Evolutionary conservation across 2,888 invertebrate species (phyloP).

Genomic region (Torymus texanus): DNA sequence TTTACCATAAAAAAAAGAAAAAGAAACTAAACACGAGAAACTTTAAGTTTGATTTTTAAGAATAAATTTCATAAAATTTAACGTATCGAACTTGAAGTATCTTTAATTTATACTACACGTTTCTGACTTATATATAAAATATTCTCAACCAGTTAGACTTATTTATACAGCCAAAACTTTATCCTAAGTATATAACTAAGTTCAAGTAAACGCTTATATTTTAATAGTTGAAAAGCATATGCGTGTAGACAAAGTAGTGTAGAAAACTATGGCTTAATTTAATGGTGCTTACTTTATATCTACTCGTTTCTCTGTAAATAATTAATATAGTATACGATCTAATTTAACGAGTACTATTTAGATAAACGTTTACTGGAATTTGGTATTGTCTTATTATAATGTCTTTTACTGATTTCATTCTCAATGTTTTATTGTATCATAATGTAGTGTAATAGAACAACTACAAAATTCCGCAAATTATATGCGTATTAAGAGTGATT

Average conservation of each 20-base stretch:
- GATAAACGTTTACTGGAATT: constrained; percentile 29
- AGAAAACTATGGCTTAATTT: not conserved
- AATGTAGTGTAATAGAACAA: too few species aligned
- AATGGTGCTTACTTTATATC: not conserved
- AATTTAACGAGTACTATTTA: not conserved
- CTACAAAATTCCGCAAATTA: too few species aligned
- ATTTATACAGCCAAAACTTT: too few species aligned
- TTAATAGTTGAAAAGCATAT: not conserved
- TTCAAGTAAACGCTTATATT: constrained; percentile 21
- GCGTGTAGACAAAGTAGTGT: too few species aligned
- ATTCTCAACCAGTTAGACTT: not conserved
- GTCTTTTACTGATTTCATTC: constrained; percentile 1
- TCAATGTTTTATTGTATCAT: not conserved
- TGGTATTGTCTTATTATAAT: constrained; percentile 10
- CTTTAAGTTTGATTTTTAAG: too few species aligned
- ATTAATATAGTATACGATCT: too few species aligned
- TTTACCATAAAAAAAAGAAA: too few species aligned
- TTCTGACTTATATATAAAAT: too few species aligned
- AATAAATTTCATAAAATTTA: too few species aligned
- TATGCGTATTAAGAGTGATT: not conserved
- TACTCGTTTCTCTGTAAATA: not conserved
- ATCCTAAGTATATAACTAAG: not conserved
- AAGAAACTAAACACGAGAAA: too few species aligned
- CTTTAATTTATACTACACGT: too few species aligned
- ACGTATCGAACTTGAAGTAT: too few species aligned